These are phyloP conservation scores for Myrmecophaga tridactyla DNA, from an alignment of 2,113 vertebrate genomes.

Conservation along the genomic window DNA sequence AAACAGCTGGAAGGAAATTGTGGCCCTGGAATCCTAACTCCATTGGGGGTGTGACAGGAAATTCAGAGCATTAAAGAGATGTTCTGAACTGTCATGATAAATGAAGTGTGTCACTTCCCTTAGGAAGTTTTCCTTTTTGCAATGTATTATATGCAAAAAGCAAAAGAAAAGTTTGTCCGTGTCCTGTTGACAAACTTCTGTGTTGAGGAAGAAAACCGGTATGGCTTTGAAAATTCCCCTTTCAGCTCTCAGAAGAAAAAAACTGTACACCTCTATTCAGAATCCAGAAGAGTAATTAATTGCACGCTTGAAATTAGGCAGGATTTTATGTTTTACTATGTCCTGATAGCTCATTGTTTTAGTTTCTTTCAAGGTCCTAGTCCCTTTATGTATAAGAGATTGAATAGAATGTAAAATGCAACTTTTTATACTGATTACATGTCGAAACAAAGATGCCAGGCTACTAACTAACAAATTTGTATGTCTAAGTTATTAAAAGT, in stretches of 20 bases:
- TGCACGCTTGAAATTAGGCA: not conserved
- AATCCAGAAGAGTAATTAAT: not conserved
- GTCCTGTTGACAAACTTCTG: not conserved
- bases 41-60: slow-evolving; percentile 43
- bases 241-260: not conserved
- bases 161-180: not conserved
- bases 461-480: not conserved
- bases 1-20: slow-evolving; percentile 51
- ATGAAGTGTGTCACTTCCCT: slow-evolving; percentile 22
- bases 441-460: not conserved
- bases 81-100: slow-evolving; percentile 4
- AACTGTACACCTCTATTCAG: not conserved
- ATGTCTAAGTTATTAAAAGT: not conserved
- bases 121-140: slow-evolving; percentile 3
- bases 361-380: not conserved
- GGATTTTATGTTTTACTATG: not conserved
- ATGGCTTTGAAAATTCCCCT: not conserved
- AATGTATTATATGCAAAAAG: not conserved
- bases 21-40: not conserved
- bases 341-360: slow-evolving; percentile 16
- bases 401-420: not conserved
- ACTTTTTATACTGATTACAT: not conserved
- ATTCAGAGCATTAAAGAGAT: not conserved
- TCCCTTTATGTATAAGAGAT: not conserved
- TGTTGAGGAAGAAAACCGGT: not conserved